Evolutionary conservation across 2,797 vertebrate species (phyloP).

Genomic region (Sebastes nivosus): DNA sequence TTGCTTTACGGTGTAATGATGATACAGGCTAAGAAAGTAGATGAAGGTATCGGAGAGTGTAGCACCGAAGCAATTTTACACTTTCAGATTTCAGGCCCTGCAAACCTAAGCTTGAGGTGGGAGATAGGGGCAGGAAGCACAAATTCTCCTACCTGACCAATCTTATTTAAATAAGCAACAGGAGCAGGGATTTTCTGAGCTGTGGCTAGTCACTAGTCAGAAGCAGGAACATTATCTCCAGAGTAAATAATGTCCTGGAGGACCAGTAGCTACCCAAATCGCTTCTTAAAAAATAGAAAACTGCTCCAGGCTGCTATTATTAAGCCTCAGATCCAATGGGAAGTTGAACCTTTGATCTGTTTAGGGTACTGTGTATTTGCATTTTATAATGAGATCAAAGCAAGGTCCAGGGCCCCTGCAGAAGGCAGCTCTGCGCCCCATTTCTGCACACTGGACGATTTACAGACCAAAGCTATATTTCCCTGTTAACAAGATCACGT

Average conservation of each 20-base stretch:
- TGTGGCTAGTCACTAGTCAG: constrained; percentile 77
- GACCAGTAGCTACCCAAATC: constrained; percentile 77
- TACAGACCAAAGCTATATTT: constrained; percentile 65
- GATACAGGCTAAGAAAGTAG: constrained; percentile 66
- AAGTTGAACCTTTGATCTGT: constrained; percentile 87
- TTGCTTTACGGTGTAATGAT: constrained; percentile 70
- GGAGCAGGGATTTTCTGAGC: constrained; percentile 75
- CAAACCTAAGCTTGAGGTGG: constrained; percentile 70
- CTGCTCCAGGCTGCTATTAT: constrained; percentile 80
- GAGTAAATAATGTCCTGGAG: constrained; percentile 85
- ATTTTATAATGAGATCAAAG: constrained; percentile 88
- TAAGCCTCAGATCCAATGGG: constrained; percentile 81
- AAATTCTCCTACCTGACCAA: constrained; percentile 74
- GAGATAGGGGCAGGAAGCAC: constrained; percentile 71
- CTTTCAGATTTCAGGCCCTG: constrained; percentile 71
- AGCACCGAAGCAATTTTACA: constrained; percentile 78
- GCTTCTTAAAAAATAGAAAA: constrained; percentile 80
- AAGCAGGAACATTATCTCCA: constrained; percentile 82
- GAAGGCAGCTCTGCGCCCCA: constrained; percentile 67
- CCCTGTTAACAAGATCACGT: constrained; percentile 65
- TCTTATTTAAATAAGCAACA: constrained; percentile 81
- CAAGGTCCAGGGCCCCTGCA: constrained; percentile 74
- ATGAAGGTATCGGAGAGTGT: constrained; percentile 66
- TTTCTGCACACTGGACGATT: constrained; percentile 59
- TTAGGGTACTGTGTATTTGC: constrained; percentile 85